Base-by-base conservation (phyloP, 2,113 vertebrate species). In the Podarcis muralis region DNA sequence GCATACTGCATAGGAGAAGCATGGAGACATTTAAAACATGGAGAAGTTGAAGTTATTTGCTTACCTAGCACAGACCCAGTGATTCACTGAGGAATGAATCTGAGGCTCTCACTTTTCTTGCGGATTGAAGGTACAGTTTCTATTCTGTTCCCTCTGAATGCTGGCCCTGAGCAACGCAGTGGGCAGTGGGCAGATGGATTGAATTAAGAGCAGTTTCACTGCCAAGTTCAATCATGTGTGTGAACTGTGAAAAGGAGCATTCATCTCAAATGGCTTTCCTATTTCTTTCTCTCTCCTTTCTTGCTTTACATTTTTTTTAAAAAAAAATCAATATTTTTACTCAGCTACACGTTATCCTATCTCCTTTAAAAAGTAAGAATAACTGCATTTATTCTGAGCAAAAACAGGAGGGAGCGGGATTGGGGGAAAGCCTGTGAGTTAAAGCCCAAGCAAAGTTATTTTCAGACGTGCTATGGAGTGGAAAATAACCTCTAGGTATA, bases 191-290 rank as follows among this genome's bases (percentile, higher is more conserved):
- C 78, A 97, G 93, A 94, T 91, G 77, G 91, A 88, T 37, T 88
- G 82, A 96, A 95, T 94, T 95, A 96, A 95, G 91, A 92, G 48
- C 0, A 23, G 1, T 74, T 94, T 94, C 5, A 1, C 82, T 92
- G 92, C 88, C 90, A 95, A 95, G 23, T 93, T 93, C 89, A 92
- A 89, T 91, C 69, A 91, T 84, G 40, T 92, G 40, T 94, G 27
- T 87, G 91, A 94, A 94, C 40, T 89, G 78, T 96, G 91, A 93
- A 96, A 96, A 94, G 40, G 94, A 88, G 90, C 90, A 95, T 88
- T 96, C 27, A 91, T 94, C 72, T 92, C 92, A 92, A 40, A 62
- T 72, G 72, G 32, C 1, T 90, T 92, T 78, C 83, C 3, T 57
- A 88, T 76, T n/a, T 76, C 2, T 37, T 35, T 90, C 86, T 81